These are phyloP conservation scores for Steinernema khuongi DNA, from an alignment of 1,140 invertebrate species.

Conservation along the genomic window DNA sequence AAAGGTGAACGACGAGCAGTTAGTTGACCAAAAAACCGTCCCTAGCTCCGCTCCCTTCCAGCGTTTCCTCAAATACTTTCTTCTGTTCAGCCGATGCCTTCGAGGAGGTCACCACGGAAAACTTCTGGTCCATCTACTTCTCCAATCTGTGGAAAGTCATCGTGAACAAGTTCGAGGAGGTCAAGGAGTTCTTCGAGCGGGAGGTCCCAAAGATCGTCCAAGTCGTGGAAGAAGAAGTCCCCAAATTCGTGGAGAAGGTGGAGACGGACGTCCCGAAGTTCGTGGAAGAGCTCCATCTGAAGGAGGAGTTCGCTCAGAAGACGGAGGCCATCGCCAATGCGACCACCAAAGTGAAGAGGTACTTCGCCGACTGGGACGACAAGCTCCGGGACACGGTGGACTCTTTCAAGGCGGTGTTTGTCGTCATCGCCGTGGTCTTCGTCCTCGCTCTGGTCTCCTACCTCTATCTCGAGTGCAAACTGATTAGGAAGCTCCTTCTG, in stretches of 20 bases:
- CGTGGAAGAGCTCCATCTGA: neutral
- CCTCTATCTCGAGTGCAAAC: neutral
- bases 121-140: conserved; percentile 5
- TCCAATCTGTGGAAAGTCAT: neutral
- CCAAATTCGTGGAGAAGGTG: neutral
- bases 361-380: conserved; percentile 9
- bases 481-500: neutral
- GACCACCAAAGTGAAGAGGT: neutral
- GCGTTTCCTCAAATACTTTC: neutral
- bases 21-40: too few relatives aligned
- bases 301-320: neutral
- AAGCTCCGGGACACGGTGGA: neutral
- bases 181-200: neutral
- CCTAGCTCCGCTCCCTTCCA: too few relatives aligned
- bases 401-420: neutral
- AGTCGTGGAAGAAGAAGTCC: neutral
- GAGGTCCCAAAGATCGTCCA: neutral
- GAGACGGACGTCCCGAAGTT: neutral
- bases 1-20: too few relatives aligned
- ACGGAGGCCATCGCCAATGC: neutral
- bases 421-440: neutral
- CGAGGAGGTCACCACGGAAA: neutral
- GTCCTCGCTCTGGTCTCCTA: neutral
- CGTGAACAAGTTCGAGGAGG: neutral
- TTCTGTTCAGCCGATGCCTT: neutral